Evolutionary conservation across 2,888 invertebrate species (phyloP).

Genomic region (Phymatocera aterrima): DNA sequence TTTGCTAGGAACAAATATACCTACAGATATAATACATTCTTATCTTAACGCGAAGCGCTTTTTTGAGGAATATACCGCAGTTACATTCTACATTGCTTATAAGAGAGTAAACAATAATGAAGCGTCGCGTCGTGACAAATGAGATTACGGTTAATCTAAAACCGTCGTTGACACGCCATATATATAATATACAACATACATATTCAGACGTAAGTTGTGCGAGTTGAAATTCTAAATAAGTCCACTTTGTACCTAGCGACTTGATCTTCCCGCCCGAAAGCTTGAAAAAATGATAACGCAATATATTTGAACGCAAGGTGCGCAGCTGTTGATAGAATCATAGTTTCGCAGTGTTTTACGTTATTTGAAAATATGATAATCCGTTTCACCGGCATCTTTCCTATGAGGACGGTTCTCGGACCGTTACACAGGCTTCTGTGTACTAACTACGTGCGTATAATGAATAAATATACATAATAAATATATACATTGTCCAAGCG

Average conservation of each 20-base stretch:
- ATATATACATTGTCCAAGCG: not conserved
- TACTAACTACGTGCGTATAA: not conserved
- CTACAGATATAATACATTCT: no score
- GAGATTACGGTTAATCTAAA: constrained; percentile 34
- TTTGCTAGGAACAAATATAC: constrained; percentile 39
- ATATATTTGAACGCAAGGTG: no score
- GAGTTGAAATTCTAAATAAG: constrained; percentile 18
- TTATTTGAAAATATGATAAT: constrained; percentile 17
- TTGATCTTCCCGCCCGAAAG: no score
- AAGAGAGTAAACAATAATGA: constrained; percentile 26
- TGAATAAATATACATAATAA: not conserved
- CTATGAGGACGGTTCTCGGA: not conserved
- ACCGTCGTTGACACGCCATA: not conserved
- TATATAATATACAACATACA: no score
- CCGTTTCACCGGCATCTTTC: not conserved
- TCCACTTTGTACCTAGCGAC: no score
- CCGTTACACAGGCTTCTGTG: not conserved
- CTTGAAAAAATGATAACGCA: not conserved
- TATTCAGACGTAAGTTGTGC: not conserved
- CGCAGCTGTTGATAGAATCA: no score
- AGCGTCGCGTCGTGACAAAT: constrained; percentile 2
- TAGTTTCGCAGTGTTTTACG: not conserved
- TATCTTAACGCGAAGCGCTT: constrained; percentile 12
- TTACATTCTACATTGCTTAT: not conserved
- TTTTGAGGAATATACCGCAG: not conserved